Conservation (phyloP, 2,888 invertebrate species). For the Epistrophe grossulariae region DNA sequence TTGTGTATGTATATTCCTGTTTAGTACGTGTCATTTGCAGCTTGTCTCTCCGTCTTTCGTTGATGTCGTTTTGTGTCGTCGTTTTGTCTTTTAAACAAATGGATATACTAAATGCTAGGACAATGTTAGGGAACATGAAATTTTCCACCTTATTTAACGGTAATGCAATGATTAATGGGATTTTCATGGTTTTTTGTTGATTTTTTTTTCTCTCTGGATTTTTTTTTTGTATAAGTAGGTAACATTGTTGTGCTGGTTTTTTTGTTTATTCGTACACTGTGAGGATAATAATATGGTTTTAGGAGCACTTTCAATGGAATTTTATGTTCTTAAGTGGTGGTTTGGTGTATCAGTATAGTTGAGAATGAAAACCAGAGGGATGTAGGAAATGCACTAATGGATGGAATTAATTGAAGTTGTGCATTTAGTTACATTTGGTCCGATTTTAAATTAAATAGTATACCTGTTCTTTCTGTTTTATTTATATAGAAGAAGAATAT, state of each 20-base stretch:
- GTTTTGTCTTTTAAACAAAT: constrained; percentile 35
- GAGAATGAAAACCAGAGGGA: background rate
- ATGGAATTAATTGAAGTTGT: background rate
- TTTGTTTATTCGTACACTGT: background rate
- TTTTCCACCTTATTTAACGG: constrained; percentile 82
- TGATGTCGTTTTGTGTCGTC: background rate
- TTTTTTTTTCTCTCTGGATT: constrained; percentile 32
- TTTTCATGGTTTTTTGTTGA: constrained; percentile 78
- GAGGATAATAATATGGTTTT: constrained; percentile 49
- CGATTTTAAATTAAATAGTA: background rate
- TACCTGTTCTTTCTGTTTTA: background rate
- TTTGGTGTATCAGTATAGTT: background rate
- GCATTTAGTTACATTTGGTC: constrained; percentile 7
- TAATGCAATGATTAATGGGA: constrained; percentile 81
- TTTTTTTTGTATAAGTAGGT: background rate
- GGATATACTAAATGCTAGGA: constrained; percentile 56
- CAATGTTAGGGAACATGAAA: constrained; percentile 78
- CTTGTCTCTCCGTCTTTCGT: constrained; percentile 36
- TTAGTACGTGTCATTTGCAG: constrained; percentile 75
- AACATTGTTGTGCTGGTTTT: constrained; percentile 11
- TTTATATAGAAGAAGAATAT: background rate
- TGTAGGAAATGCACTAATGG: background rate
- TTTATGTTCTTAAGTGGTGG: constrained; percentile 35
- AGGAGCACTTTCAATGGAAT: constrained; percentile 33
- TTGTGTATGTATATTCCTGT: constrained; percentile 21